Evolutionary conservation across 1,140 invertebrate genomes (phyloP).

Genomic region (Leguminivora glycinivorella): DNA sequence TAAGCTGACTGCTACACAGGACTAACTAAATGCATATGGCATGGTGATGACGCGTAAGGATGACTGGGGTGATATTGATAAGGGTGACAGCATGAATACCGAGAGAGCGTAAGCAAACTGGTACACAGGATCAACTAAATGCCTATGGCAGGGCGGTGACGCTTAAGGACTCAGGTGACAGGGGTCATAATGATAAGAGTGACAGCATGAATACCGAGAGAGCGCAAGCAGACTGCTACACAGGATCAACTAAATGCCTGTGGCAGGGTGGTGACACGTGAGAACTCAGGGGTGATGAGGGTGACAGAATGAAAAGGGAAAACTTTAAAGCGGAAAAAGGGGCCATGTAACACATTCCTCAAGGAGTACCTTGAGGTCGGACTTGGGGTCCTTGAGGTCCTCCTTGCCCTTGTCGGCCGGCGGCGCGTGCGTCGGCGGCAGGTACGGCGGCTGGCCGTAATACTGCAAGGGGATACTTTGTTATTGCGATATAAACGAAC

Average conservation of each 20-base stretch:
- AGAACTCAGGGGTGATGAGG: no score
- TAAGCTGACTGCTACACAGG: no score
- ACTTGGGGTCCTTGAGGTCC: slow-evolving; percentile 78
- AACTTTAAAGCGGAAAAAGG: background rate
- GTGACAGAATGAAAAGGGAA: no score
- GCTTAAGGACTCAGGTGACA: background rate
- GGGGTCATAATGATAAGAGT: no score
- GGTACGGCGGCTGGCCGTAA: slow-evolving; percentile 84
- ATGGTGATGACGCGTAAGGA: no score
- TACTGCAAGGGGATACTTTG: slow-evolving; percentile 81
- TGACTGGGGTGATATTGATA: no score
- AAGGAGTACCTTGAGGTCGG: slow-evolving; percentile 61
- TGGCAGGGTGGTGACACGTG: no score
- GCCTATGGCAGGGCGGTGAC: background rate
- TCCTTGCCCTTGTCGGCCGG: slow-evolving; percentile 82
- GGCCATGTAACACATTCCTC: slow-evolving; percentile 5
- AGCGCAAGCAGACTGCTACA: background rate
- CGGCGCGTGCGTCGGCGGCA: slow-evolving; percentile 83
- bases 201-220: background rate
- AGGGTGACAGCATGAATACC: no score
- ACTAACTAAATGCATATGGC: no score
- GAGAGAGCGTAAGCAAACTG: no score
- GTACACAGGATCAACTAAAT: no score
- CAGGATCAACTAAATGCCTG: background rate
- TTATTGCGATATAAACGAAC: slow-evolving; percentile 36